Base-by-base conservation (phyloP, 2,888 invertebrate species). In the Endomychus coccineus region DNA sequence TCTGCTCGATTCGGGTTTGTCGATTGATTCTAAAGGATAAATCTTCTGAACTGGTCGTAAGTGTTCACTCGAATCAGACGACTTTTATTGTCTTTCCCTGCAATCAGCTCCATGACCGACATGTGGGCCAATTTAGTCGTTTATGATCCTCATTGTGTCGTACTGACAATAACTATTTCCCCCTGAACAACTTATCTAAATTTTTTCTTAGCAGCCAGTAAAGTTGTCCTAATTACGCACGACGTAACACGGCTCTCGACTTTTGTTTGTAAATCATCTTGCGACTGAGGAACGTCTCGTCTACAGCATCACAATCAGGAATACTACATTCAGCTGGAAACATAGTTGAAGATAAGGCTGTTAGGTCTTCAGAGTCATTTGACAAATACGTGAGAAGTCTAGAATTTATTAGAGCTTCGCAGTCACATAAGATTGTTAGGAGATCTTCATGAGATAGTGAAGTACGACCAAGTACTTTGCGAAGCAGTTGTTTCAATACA, bases 401-500 rank as follows among this genome's bases (percentile, higher is more conserved):
- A 1, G 54, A 47, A 45, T 66, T 64, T 6, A 65, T 27, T 1
- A 49, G 43, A 2, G 47, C 40, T 42, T 66, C 62, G 24, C 53
- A 51, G 36, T 64, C 48, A 27, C 43, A 48, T 2, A 51, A 6
- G 9, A 48, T 6, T 13, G 50, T 49, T 25, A 43, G 13, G 13
- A 51, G 22, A 10, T 51, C 60, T 50, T 59, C 35, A 43, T 46
- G 44, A 46, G 46, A 33, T 27, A 40, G 22, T 15, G 49, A 49
- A 3, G 55, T 46, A 25, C 49, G 51, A 7, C 65, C 61, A 2
- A 68, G 39, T 4, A 57, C 47, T 33, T 54, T 50, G 9, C 56
- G 37, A 10, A 68, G 36, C 5, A 64, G 33, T 7, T 40, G 36
- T 42, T 69, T 69, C 3, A 66, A 19, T 4, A 59, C 30, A 5